These are phyloP conservation scores for Beaufortia kweichowensis DNA, from an alignment of 2,113 vertebrate species.

Conservation along the genomic window DNA sequence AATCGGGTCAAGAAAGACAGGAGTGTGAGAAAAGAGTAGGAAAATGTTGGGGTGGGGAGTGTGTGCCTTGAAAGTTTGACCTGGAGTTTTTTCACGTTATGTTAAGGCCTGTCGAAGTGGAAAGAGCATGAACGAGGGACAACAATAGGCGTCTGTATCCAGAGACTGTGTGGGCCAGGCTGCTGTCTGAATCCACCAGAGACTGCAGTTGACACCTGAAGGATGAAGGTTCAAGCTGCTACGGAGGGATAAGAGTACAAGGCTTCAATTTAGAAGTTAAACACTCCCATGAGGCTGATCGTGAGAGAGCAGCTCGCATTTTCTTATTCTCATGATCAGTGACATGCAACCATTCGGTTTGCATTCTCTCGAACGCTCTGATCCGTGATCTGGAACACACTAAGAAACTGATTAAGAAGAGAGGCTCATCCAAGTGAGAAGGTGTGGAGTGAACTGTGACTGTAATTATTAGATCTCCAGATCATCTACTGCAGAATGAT, in stretches of 20 bases:
- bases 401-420: slow-evolving; percentile 92
- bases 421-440: slow-evolving; percentile 96
- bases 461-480: neutral
- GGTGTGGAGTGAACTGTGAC: slow-evolving; percentile 69
- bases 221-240: slow-evolving; percentile 94
- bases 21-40: too few relatives aligned
- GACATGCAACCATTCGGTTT: too few relatives aligned
- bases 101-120: slow-evolving; percentile 90
- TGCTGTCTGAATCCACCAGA: slow-evolving; percentile 95
- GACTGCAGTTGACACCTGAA: slow-evolving; percentile 96
- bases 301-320: too few relatives aligned
- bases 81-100: neutral
- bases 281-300: too few relatives aligned
- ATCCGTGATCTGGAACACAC: slow-evolving; percentile 89
- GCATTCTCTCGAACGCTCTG: slow-evolving; percentile 92
- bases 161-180: slow-evolving; percentile 94
- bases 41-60: too few relatives aligned
- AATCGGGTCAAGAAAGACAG: too few relatives aligned
- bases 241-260: slow-evolving; percentile 93
- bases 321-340: slow-evolving; percentile 35
- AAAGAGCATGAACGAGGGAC: slow-evolving; percentile 99
- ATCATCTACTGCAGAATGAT: neutral
- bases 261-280: neutral
- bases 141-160: slow-evolving; percentile 96
- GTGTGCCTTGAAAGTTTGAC: neutral